Evolutionary conservation across 2,113 vertebrate genomes (phyloP), one percentile per base, ranked within the genome.

Genomic region (Choloepus hoffmanni): DNA sequence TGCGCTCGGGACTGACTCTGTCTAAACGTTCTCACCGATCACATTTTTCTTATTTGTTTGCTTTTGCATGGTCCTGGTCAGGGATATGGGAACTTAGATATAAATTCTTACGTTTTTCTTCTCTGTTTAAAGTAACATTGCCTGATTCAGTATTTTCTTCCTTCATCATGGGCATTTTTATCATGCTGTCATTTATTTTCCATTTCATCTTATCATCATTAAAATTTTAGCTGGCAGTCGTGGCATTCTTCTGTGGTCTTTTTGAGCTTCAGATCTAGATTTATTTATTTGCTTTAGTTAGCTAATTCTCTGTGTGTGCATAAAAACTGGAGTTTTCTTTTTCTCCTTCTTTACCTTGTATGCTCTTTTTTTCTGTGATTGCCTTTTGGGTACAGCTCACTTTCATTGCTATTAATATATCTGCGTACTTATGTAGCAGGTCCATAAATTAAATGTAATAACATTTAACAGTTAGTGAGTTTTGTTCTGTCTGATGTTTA

Each of bases 321-420:
- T 24, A 28, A 16, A 24, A 81, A 30, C 23, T 40, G 45, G 8
- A 4, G 82, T 72, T 90, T 82, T n/a, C 33, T 84, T 67, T 63
- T 23, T 7, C 60, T 43, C 0, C 28, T 28, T 68, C 28, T 53
- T 24, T 15, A 24, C 50, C 83, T 77, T 48, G 6, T 18, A 3
- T 15, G 1, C 72, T 72, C 63, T 18, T 8, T 36, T 14, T 7
- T 3, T 0, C 1, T 15, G 2, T 1, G 12, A 2, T 21, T 5
- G 43, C 33, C 30, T 16, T 70, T 40, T 83, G 30, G 14, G 1
- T 0, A 26, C 43, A 3, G 45, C 28, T 68, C 55, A 3, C 50
- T 43, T 9, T 30, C 73, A 60, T 43, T 67, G 63, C 70, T 79
- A 50, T 15, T 33, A 18, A 50, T 74, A 33, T n/a, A 45, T 85